Conservation (phyloP, 2,113 vertebrate species). For the Chrysemys picta region DNA sequence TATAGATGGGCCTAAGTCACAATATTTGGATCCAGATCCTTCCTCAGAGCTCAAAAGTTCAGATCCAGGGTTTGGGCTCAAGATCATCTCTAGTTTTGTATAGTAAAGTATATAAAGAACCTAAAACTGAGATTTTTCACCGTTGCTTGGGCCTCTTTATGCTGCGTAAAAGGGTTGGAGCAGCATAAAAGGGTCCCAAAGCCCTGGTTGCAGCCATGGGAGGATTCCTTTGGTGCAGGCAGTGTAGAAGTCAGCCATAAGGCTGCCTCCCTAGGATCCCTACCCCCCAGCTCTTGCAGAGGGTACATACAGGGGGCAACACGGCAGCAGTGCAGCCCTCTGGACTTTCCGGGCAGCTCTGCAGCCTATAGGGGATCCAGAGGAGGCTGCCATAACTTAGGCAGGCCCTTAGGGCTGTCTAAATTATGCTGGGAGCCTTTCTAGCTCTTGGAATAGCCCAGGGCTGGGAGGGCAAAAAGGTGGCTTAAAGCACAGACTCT, state of each 20-base stretch:
- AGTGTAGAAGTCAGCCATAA: neutral
- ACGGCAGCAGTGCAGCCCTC: neutral
- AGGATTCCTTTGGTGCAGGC: neutral
- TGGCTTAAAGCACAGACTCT: neutral
- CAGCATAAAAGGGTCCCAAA: rapidly evolving
- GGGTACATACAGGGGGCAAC: neutral
- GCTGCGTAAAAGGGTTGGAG: neutral
- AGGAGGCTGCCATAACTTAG: neutral
- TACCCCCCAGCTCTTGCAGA: neutral
- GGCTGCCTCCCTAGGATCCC: neutral
- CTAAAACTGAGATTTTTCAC: rapidly evolving
- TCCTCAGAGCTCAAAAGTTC: rapidly evolving
- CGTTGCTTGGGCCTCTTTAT: neutral
- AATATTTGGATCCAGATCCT: neutral
- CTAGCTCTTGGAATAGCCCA: neutral
- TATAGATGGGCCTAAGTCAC: rapidly evolving
- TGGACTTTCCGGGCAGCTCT: neutral
- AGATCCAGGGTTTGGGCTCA: rapidly evolving
- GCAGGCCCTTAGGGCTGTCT: neutral
- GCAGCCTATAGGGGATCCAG: neutral
- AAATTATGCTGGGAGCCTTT: neutral
- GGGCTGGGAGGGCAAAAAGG: neutral
- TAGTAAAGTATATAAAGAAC: neutral
- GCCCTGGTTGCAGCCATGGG: neutral
- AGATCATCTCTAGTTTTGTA: neutral